phyloP scores from a whole-genome alignment of 2,797 vertebrate genomes.

The Lacerta viridis region DNA sequence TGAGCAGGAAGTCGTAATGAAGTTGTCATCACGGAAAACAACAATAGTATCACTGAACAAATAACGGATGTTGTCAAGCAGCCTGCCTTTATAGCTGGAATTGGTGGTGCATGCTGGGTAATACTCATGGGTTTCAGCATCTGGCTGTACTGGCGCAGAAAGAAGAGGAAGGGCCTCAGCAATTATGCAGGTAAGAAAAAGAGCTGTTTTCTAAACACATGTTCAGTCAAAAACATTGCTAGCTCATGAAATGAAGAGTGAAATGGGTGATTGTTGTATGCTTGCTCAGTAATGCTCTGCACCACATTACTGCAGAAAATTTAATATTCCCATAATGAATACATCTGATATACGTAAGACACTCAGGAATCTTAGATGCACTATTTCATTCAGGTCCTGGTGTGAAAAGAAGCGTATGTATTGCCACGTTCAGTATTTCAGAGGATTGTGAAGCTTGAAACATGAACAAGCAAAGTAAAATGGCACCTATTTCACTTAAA shows the following conservation, averaged over 20 bases:
- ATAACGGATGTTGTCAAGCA: constrained; percentile 99
- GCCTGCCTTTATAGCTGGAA: constrained; percentile 98
- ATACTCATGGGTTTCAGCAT: constrained; percentile 99
- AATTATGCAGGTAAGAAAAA: constrained; percentile 96
- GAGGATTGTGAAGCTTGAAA: not conserved
- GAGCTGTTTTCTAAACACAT: constrained; percentile 56
- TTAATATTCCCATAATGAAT: constrained; percentile 56
- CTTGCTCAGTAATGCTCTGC: constrained; percentile 60
- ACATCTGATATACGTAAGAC: constrained; percentile 44
- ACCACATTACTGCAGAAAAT: constrained; percentile 53
- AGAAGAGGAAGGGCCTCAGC: constrained; percentile 99
- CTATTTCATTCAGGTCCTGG: constrained; percentile 33
- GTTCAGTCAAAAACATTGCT: not conserved
- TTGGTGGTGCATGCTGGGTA: constrained; percentile 98
- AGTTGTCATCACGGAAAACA: constrained; percentile 96
- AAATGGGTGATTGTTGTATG: constrained; percentile 46
- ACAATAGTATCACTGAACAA: constrained; percentile 99
- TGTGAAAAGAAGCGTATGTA: constrained; percentile 41
- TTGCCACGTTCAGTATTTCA: not conserved
- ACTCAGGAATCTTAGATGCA: constrained; percentile 38
- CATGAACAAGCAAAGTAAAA: not conserved
- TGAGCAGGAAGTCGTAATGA: constrained; percentile 91
- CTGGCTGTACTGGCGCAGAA: constrained; percentile 99
- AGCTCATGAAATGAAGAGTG: constrained; percentile 17
- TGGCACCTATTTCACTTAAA: not conserved